Evolutionary conservation across 2,113 vertebrate species (phyloP), one percentile per base, ranked within the genome.

Genomic region (Nerophis ophidion): DNA sequence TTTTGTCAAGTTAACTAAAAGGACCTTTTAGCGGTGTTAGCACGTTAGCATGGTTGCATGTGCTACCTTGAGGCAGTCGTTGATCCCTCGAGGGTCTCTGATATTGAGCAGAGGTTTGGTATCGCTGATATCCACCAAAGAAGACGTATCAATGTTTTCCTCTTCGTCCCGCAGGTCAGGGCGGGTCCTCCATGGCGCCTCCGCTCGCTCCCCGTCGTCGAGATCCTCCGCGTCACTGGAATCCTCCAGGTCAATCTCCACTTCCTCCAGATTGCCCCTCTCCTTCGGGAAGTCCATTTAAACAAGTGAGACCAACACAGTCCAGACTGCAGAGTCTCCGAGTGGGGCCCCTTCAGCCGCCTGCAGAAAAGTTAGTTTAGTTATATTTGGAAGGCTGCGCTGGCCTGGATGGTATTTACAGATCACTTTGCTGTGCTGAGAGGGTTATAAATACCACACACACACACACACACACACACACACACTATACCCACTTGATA

Each of bases 31-130:
- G 33, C 16, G n/a, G 10, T 45, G 13, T 13, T 12, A 17, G 44
- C 71, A 38, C 4, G 35, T 16, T 17, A 51, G 44, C 71, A 34
- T 4, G 34, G 15, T 19, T 48, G 44, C 57, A 45, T 51, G n/a
- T 34, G 64, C 64, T 89, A 92, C 89, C 89, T 91, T 87, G 14
- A 92, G 86, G 46, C 81, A 86, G 75, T 89, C 86, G 61, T 92
- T 90, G 61, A 90, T 82, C 61, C 86, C 84, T 45, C 81, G 66
- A 2, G 89, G 85, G 73, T 92, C 89, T 74, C 90, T 75, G 61
- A 65, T 71, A 19, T 83, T 82, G 61, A 91, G 77, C 65, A 90
- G 74, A 34, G 88, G 87, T 54, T 82, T 86, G 54, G 88, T 91
- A 48, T 89, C 89, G 40, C 88, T 90, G 72, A 88, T 85, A 68